Evolutionary conservation across 2,797 vertebrate species (phyloP), one percentile per base, ranked within the genome.

Genomic region (Semaprochilodus insignis): DNA sequence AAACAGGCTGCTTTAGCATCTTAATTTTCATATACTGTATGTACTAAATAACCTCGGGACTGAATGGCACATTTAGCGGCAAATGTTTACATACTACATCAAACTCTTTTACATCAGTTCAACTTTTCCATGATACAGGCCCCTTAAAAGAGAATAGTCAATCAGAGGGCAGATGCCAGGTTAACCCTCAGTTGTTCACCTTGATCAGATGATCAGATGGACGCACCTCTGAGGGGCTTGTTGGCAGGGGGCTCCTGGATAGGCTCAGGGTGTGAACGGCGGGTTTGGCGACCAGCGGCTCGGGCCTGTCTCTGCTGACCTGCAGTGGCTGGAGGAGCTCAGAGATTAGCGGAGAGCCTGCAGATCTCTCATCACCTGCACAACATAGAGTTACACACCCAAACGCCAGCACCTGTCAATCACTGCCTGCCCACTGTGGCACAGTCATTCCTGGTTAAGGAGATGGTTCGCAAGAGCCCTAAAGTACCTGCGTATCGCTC

Each of bases 181-280:
- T 48, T 48, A 48, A 48, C 44, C 31, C 31, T 11, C 6, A 48
- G 44, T 48, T 13, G 44, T 48, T 48, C 44, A 48, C 59, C 19
- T n/a, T 14, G n/a, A 60, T n/a, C 51, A n/a, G 2, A 72, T 31
- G 4, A 52, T 31, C 23, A 57, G 17, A 36, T 44, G 67, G 62
- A 94, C 93, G 91, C 90, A 99, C 98, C 91, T 97, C 94, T 92
- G 96, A 94, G 84, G 95, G 94, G 92, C 94, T 95, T 92, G 91
- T 92, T 94, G 93, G 96, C 93, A 92, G 94, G 87, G 95, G 93
- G 92, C 93, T 94, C 85, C 90, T 85, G 75, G 96, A 88, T 77
- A 88, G 88, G 66, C 94, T 93, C 90, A 91, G 94, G 75, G 90
- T 92, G 86, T 95, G 94, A 85, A 95, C 90, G 73, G 89, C 89